Evolutionary conservation across 2,113 vertebrate species (phyloP).

Genomic region (Lepus americanus): DNA sequence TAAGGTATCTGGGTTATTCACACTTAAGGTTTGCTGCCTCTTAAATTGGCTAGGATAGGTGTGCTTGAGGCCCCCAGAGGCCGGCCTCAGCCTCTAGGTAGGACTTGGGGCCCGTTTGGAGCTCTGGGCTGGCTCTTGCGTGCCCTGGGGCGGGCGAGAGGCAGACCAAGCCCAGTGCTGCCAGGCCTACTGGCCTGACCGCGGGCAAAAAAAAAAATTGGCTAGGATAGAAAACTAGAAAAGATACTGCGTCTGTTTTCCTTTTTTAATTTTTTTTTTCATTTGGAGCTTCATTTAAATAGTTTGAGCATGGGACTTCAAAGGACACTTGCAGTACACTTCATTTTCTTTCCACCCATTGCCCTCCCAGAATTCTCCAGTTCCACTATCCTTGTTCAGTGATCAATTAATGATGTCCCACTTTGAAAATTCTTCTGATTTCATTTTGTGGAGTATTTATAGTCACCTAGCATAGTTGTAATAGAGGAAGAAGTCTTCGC

Average conservation of each 20-base stretch:
- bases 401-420: background rate
- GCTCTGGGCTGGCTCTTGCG: too few species aligned
- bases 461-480: constrained; percentile 37
- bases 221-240: constrained; percentile 27
- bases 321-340: background rate
- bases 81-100: too few species aligned
- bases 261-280: constrained; percentile 16
- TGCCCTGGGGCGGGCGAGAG: too few species aligned
- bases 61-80: too few species aligned
- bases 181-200: too few species aligned
- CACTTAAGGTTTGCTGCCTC: constrained; percentile 14
- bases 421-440: constrained; percentile 44
- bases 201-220: background rate
- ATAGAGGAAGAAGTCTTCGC: constrained; percentile 4
- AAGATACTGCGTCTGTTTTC: constrained; percentile 7
- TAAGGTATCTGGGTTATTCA: background rate
- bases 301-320: constrained; percentile 29
- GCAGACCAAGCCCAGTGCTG: too few species aligned
- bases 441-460: constrained; percentile 21
- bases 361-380: background rate
- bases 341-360: constrained; percentile 26
- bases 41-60: constrained; percentile 10
- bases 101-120: too few species aligned
- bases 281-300: constrained; percentile 56
- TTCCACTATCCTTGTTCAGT: background rate